A percentile compares a stretch with the other conserved stretches of the same genome.
phyloP scores from a whole-genome alignment of 2,888 invertebrate genomes.

The Colostygia pectinataria region DNA sequence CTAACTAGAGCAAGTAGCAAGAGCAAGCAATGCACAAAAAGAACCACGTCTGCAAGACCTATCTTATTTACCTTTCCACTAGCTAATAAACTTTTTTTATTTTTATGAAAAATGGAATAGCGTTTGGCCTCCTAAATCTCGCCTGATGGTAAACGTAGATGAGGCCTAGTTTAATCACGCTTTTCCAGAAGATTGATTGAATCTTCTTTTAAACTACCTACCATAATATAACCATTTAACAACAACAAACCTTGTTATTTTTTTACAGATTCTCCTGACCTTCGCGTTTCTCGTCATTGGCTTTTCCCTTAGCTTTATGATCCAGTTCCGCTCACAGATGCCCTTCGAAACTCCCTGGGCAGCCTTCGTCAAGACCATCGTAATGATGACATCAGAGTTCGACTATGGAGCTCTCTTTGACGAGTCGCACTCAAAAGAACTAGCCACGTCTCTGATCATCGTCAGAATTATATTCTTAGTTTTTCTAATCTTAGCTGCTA shows the following conservation, averaged over 20 bases:
- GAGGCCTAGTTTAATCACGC: no score
- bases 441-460: conserved; percentile 65
- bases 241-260: conserved; percentile 8
- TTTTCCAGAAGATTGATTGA: no score
- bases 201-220: no score
- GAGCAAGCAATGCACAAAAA: no score
- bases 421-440: conserved; percentile 61
- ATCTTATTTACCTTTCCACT: no score
- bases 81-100: no score
- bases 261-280: conserved; percentile 75
- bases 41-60: no score
- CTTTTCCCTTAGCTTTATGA: conserved; percentile 81
- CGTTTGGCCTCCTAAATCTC: no score
- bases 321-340: conserved; percentile 76
- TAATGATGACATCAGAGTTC: conserved; percentile 85
- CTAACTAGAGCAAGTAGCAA: no score
- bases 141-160: no score
- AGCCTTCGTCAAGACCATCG: conserved; percentile 80
- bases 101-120: no score
- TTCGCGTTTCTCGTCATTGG: conserved; percentile 79
- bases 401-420: conserved; percentile 79
- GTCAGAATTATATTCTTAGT: conserved; percentile 77
- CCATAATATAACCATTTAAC: no score
- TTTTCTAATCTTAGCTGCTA: conserved; percentile 80
- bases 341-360: conserved; percentile 80